phyloP scores from a whole-genome alignment of 2,888 invertebrate genomes.

The Protodeltote pygarga region DNA sequence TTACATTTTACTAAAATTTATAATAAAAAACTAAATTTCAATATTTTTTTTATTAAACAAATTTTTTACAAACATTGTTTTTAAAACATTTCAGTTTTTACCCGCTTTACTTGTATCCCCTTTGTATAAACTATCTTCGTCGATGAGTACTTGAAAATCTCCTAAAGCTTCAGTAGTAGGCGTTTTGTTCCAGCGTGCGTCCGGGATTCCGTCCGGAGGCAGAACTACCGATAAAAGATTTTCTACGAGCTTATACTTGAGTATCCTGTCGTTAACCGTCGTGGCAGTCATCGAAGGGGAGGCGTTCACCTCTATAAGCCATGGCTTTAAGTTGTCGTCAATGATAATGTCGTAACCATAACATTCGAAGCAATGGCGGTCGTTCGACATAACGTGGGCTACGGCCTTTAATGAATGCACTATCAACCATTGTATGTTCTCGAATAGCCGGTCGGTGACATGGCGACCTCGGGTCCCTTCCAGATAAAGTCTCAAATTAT shows the following conservation, averaged over 20 bases:
- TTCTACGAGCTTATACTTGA: constrained; percentile 96
- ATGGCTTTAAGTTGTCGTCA: constrained; percentile 96
- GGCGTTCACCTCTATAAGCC: constrained; percentile 97
- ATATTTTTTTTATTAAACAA: constrained; percentile 13
- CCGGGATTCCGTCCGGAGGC: constrained; percentile 94
- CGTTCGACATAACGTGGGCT: constrained; percentile 95
- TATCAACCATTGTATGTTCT: constrained; percentile 94
- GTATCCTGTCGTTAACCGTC: constrained; percentile 95
- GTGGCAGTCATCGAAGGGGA: constrained; percentile 97
- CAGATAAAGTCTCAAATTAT: constrained; percentile 94
- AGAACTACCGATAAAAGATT: constrained; percentile 96
- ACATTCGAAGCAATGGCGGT: constrained; percentile 96
- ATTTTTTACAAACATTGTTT: neutral
- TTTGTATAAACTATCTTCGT: constrained; percentile 91
- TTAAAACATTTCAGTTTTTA: constrained; percentile 17
- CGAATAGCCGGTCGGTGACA: constrained; percentile 95
- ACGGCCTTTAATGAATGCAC: constrained; percentile 97
- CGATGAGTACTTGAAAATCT: constrained; percentile 91
- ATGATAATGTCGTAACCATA: constrained; percentile 98
- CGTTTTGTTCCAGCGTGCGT: constrained; percentile 94
- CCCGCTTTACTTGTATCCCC: constrained; percentile 71
- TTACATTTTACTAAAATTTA: neutral
- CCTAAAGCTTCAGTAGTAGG: constrained; percentile 91
- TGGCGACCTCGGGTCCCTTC: constrained; percentile 95
- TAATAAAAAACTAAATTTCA: constrained; percentile 8